phyloP scores from a whole-genome alignment of 2,113 vertebrate species.

The Opisthocomus hoazin region DNA sequence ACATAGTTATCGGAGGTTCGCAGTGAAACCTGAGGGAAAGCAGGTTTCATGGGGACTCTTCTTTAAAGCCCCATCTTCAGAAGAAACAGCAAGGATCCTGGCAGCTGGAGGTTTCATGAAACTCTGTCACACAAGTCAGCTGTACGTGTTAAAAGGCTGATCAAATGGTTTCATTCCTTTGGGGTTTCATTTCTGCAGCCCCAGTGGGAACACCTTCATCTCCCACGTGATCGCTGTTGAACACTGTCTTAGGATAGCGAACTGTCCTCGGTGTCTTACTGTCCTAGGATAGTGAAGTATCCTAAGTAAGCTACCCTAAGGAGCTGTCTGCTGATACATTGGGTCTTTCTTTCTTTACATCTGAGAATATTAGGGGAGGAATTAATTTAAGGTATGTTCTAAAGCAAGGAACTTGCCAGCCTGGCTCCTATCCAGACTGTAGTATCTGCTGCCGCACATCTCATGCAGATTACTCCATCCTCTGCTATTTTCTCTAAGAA shows the following conservation, averaged over 20 bases:
- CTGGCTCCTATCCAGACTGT: neutral
- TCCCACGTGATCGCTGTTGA: fast-evolving
- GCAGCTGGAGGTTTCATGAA: neutral
- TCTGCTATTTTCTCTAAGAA: neutral
- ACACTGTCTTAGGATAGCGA: neutral
- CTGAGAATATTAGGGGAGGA: neutral
- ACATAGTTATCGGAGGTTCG: neutral
- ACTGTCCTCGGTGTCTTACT: no score
- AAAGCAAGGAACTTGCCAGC: neutral
- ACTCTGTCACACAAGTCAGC: neutral
- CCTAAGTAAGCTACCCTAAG: neutral
- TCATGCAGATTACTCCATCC: neutral
- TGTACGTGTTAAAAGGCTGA: neutral
- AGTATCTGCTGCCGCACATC: neutral
- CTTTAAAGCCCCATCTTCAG: neutral
- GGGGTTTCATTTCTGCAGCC: neutral
- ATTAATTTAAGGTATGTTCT: neutral
- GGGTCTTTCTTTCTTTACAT: neutral
- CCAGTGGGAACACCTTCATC: neutral
- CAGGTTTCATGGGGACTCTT: neutral
- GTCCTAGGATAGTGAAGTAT: neutral
- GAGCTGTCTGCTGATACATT: neutral
- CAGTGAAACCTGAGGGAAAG: neutral
- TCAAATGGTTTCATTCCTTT: neutral
- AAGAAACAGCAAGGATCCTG: neutral